phyloP scores from a whole-genome alignment of 2,888 invertebrate species.

The Ariolimax columbianus region DNA sequence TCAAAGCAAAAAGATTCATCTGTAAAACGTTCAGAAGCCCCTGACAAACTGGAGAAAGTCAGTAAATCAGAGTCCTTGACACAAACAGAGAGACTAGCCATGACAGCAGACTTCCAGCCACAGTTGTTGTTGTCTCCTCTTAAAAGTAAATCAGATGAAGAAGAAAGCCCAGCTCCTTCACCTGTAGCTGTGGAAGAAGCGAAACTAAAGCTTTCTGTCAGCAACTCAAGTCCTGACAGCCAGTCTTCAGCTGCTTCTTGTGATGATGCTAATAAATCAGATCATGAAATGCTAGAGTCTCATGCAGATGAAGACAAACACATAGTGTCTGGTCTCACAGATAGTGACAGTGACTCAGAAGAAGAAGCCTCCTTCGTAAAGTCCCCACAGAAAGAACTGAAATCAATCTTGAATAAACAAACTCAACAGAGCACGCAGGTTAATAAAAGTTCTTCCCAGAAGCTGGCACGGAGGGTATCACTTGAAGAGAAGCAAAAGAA shows the following conservation, averaged over 20 bases:
- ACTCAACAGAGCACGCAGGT: neutral
- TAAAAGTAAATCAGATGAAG: slow-evolving; percentile 34
- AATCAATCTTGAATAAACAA: slow-evolving; percentile 22
- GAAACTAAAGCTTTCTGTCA: slow-evolving; percentile 1
- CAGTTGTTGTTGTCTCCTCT: slow-evolving; percentile 43
- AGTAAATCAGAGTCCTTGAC: slow-evolving; percentile 33
- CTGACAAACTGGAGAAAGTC: slow-evolving; percentile 17
- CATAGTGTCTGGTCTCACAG: slow-evolving; percentile 45
- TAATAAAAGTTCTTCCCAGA: neutral
- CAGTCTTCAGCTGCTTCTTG: neutral
- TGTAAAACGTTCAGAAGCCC: neutral
- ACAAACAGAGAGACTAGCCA: slow-evolving; percentile 39
- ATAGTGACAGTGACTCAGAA: slow-evolving; percentile 52
- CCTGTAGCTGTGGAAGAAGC: slow-evolving; percentile 6
- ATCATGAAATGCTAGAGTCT: slow-evolving; percentile 24
- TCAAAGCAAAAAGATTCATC: slow-evolving; percentile 7
- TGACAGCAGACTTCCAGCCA: slow-evolving; percentile 50
- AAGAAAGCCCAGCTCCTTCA: slow-evolving; percentile 1
- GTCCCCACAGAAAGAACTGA: slow-evolving; percentile 38
- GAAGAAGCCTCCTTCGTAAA: slow-evolving; percentile 23
- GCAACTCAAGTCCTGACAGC: slow-evolving; percentile 30
- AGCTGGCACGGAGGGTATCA: neutral
- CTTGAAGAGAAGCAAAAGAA: slow-evolving; percentile 21
- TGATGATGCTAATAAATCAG: slow-evolving; percentile 38
- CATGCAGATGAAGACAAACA: slow-evolving; percentile 35